Percentiles rank a stretch among this genome's conserved stretches.
phyloP scores from a whole-genome alignment of 2,797 vertebrate species.

The Megalops cyprinoides region DNA sequence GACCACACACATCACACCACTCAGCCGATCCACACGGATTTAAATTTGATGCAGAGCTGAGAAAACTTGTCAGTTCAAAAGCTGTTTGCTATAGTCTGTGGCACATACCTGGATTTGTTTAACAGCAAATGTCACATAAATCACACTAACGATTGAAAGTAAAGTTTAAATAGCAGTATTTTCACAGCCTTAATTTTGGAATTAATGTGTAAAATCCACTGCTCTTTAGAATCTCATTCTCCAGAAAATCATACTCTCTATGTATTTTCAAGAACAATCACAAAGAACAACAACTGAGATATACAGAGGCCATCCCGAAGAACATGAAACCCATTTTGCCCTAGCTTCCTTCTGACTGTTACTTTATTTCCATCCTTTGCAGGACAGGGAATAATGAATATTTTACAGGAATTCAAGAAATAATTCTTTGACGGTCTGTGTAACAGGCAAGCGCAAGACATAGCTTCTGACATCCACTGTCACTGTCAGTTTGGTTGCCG shows the following conservation, averaged over 20 bases:
- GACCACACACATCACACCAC: background rate
- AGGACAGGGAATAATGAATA: background rate
- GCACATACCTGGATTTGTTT: background rate
- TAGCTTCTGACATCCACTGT: constrained; percentile 19
- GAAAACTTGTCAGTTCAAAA: background rate
- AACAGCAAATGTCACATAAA: background rate
- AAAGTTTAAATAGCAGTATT: no score
- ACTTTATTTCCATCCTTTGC: background rate
- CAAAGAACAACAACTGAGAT: background rate
- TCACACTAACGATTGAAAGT: background rate
- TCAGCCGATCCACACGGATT: background rate
- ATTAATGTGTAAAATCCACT: background rate
- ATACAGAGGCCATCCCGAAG: background rate
- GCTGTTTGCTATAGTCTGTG: background rate
- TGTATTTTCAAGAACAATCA: no score
- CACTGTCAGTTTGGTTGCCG: constrained; percentile 12
- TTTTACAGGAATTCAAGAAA: background rate
- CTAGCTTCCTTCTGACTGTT: no score
- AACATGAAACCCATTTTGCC: background rate
- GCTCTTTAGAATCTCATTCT: background rate
- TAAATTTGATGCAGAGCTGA: background rate
- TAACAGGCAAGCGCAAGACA: background rate
- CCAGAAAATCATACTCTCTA: no score
- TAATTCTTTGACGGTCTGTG: constrained; percentile 14
- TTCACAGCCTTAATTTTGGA: no score